Conservation (phyloP, 2,113 vertebrate genomes). For the Planiliza haematocheilus region DNA sequence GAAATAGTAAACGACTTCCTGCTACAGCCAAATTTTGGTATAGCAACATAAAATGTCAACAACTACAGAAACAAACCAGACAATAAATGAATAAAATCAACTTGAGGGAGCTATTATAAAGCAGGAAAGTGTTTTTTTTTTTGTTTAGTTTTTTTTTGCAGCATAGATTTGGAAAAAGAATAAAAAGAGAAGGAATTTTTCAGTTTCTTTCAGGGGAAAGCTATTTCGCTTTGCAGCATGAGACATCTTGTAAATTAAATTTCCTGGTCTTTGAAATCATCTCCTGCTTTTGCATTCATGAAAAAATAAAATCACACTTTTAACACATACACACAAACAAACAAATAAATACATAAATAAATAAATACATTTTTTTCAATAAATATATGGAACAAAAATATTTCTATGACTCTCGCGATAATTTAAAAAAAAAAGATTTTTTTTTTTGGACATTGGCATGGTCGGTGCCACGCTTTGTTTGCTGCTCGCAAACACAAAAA, state of each 20-base stretch:
- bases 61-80: constrained; percentile 7
- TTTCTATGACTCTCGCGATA: constrained; percentile 32
- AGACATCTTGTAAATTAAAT: constrained; percentile 6
- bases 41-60: constrained; percentile 24
- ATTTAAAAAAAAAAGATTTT: constrained; percentile 31
- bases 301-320: constrained; percentile 5
- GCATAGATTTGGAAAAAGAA: constrained; percentile 44
- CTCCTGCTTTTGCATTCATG: neutral
- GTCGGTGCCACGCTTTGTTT: constrained; percentile 38
- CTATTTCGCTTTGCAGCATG: constrained; percentile 10
- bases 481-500: constrained; percentile 44
- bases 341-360: constrained; percentile 51
- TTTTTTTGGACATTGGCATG: constrained; percentile 76
- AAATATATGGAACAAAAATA: constrained; percentile 62
- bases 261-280: constrained; percentile 3
- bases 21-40: neutral
- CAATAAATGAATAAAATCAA: constrained; percentile 10
- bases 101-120: constrained; percentile 24
- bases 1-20: constrained; percentile 7
- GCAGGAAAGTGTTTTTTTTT: neutral
- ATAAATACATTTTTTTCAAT: constrained; percentile 50
- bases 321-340: constrained; percentile 36
- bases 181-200: constrained; percentile 8
- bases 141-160: constrained; percentile 38
- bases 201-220: constrained; percentile 8